phyloP scores from a whole-genome alignment of 2,888 invertebrate species.

The Drosophila putrida region DNA sequence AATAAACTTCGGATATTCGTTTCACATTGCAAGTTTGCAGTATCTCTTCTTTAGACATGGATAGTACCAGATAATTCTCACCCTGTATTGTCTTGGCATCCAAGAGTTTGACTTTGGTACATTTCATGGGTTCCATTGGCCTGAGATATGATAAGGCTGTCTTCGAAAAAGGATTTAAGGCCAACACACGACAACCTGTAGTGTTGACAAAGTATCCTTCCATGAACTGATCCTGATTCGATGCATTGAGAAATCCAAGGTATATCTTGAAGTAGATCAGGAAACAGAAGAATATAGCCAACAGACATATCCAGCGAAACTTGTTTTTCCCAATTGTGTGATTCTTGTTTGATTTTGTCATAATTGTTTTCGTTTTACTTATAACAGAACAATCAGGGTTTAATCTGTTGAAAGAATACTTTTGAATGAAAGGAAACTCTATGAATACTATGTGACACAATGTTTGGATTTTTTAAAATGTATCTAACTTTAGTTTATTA shows the following conservation, averaged over 20 bases:
- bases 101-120: constrained; percentile 25
- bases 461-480: no score
- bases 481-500: no score
- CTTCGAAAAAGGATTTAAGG: constrained; percentile 24
- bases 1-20: background rate
- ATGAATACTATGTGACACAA: no score
- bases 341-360: background rate
- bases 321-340: background rate
- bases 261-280: constrained; percentile 21
- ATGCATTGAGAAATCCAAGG: background rate
- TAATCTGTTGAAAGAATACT: background rate
- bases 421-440: no score
- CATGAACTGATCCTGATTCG: background rate
- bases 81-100: background rate
- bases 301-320: constrained; percentile 1
- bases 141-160: background rate
- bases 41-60: background rate
- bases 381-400: background rate
- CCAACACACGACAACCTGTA: constrained; percentile 43
- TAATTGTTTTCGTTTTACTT: background rate
- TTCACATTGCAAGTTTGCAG: background rate
- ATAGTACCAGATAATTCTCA: constrained; percentile 8
- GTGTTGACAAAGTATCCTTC: constrained; percentile 51
- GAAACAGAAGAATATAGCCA: constrained; percentile 3
- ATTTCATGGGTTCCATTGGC: background rate